These are phyloP conservation scores for Podocnemis expansa DNA, from an alignment of 2,113 vertebrate species.

Conservation along the genomic window DNA sequence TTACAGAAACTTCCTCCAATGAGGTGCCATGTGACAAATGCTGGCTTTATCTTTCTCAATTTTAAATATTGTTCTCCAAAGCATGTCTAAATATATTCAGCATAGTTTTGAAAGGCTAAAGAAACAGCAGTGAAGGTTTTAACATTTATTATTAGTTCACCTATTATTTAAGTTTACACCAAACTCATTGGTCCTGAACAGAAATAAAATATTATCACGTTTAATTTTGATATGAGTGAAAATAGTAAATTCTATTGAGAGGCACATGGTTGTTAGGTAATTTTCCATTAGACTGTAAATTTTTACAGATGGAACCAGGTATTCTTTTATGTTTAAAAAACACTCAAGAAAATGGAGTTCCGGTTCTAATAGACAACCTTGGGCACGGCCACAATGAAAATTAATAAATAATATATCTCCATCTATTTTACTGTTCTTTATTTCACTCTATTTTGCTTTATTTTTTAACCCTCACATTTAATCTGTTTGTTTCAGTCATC, in stretches of 20 bases:
- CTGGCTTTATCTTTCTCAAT: neutral
- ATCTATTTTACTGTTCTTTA: accelerated
- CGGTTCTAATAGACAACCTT: neutral
- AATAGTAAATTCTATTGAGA: accelerated
- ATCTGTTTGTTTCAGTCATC: neutral
- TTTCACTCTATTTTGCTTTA: too few relatives aligned
- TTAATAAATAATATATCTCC: neutral
- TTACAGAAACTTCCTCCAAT: neutral
- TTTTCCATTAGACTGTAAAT: neutral
- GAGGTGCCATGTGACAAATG: neutral
- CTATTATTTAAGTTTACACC: neutral
- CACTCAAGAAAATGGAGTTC: neutral
- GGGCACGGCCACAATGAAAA: neutral
- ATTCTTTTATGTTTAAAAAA: neutral
- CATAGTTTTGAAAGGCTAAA: neutral
- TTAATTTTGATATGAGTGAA: neutral
- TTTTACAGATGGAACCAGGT: neutral
- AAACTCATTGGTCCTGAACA: neutral
- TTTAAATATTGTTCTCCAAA: neutral
- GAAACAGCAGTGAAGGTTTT: neutral
- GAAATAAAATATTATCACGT: neutral
- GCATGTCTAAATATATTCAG: neutral
- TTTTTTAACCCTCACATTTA: neutral
- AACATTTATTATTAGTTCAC: neutral
- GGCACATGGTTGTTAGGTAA: neutral